Percentiles rank a stretch among this genome's conserved stretches.
phyloP scores from a whole-genome alignment of 23 tunicate genomes.

The Styela plicata region DNA sequence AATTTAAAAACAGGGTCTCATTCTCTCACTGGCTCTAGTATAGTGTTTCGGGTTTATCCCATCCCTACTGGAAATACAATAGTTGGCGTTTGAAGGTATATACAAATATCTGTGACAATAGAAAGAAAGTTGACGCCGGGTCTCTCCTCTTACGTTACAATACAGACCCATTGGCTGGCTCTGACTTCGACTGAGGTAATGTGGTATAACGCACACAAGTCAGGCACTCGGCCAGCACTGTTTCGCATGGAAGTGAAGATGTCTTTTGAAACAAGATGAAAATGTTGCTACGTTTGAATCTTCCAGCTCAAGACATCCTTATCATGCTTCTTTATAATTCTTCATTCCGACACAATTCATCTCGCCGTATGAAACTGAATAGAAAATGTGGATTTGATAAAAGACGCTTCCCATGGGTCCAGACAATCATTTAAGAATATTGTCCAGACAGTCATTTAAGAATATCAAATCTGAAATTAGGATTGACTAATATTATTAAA shows the following conservation, averaged over 20 bases:
- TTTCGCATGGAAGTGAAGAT: background rate
- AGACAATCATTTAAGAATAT: too few species aligned
- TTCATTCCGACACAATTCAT: too few species aligned
- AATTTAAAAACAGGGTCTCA: too few species aligned
- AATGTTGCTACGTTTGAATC: background rate
- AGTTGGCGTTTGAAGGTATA: background rate
- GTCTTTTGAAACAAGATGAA: slow-evolving; percentile 1
- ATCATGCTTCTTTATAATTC: background rate
- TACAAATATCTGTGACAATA: background rate
- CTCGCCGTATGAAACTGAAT: slow-evolving; percentile 29
- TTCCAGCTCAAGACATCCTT: slow-evolving; percentile 1
- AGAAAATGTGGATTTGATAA: background rate
- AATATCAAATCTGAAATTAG: too few species aligned
- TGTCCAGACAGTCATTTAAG: too few species aligned
- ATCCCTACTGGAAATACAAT: background rate
- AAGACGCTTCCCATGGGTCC: too few species aligned
- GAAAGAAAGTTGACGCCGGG: background rate
- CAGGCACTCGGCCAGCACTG: background rate
- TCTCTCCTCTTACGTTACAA: background rate
- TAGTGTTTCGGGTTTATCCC: too few species aligned
- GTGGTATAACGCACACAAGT: background rate
- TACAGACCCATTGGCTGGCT: background rate
- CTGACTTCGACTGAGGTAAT: background rate
- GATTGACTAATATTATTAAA: too few species aligned
- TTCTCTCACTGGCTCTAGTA: too few species aligned